These are phyloP conservation scores for Orthosia gracilis DNA, from an alignment of 2,888 invertebrate genomes.

Conservation along the genomic window DNA sequence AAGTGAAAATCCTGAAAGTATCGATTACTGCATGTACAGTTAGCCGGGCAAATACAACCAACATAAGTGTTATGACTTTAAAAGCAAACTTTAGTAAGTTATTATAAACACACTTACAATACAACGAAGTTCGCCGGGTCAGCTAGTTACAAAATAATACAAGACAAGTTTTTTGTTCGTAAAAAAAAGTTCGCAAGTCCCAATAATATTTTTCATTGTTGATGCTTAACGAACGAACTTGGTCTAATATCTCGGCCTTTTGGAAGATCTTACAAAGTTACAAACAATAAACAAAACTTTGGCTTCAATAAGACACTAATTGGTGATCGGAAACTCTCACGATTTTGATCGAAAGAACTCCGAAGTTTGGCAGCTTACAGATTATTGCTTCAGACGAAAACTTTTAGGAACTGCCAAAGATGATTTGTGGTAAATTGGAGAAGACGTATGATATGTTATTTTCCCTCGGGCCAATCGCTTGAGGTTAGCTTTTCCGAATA, in stretches of 20 bases:
- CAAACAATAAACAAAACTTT: conserved; percentile 23
- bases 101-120: too few species aligned
- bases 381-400: conserved; percentile 17
- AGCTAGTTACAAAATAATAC: too few species aligned
- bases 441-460: background rate
- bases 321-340: conserved; percentile 18
- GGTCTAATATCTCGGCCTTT: background rate
- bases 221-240: background rate
- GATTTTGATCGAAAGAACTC: background rate
- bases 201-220: too few species aligned
- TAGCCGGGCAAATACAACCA: too few species aligned
- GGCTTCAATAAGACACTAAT: conserved; percentile 38
- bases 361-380: conserved; percentile 29
- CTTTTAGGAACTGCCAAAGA: background rate
- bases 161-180: too few species aligned
- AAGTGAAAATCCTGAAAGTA: too few species aligned
- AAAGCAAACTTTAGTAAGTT: too few species aligned
- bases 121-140: too few species aligned
- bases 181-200: too few species aligned
- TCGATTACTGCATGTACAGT: too few species aligned
- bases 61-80: too few species aligned
- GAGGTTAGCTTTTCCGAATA: background rate
- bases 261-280: conserved; percentile 20
- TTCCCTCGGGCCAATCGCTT: background rate
- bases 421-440: background rate